Evolutionary conservation across 2,113 vertebrate genomes (phyloP).

Genomic region (Albula goreensis): DNA sequence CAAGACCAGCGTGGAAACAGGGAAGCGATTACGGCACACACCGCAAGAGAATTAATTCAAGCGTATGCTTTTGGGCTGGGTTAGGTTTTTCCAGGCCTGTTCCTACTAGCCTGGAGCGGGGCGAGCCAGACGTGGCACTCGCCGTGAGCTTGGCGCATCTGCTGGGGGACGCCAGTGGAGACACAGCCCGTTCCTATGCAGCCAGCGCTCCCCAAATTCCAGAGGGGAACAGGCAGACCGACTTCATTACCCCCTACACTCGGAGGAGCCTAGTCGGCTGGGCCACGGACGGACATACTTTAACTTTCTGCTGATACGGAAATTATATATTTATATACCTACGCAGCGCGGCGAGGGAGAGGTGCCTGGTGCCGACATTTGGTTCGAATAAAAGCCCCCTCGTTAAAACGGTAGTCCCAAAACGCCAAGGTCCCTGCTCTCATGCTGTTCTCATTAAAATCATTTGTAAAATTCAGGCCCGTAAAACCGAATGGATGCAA

Average conservation of each 20-base stretch:
- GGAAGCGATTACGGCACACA: constrained; percentile 10
- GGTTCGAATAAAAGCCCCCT: constrained; percentile 30
- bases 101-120: too few species aligned
- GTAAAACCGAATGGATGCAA: constrained; percentile 29
- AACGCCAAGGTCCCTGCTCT: not conserved
- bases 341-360: not conserved
- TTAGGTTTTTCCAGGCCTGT: not conserved
- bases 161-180: not conserved
- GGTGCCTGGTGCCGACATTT: constrained; percentile 13
- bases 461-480: constrained; percentile 27
- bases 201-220: not conserved
- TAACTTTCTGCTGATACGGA: constrained; percentile 8
- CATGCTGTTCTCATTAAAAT: constrained; percentile 34
- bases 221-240: not conserved
- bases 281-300: not conserved
- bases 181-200: not conserved
- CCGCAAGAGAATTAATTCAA: constrained; percentile 10
- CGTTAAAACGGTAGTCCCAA: constrained; percentile 34
- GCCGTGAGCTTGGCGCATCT: not conserved
- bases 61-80: constrained; percentile 6
- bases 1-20: constrained; percentile 30
- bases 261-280: not conserved
- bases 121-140: not conserved
- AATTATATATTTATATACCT: constrained; percentile 4
- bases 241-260: not conserved